Conservation (phyloP, 37 sponge, comb jelly and placozoan genomes). For the Spongilla lacustris region DNA sequence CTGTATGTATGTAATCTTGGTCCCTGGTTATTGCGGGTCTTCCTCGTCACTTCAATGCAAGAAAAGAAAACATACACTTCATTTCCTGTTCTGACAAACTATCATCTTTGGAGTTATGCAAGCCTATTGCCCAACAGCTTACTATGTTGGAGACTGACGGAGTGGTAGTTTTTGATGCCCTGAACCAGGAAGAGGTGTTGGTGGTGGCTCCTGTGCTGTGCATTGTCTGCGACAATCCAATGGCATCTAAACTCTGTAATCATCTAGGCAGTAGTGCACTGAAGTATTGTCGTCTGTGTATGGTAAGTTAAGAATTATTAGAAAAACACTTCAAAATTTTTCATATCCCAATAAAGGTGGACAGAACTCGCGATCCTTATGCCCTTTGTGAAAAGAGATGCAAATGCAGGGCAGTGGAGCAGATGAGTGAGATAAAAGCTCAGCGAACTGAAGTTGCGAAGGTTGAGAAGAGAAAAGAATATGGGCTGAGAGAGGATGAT, state of each 20-base stretch:
- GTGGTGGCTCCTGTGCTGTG: constrained; percentile 34
- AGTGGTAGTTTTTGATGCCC: constrained; percentile 16
- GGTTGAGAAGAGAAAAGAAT: too few species aligned
- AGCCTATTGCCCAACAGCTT: constrained; percentile 20
- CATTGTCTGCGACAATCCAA: constrained; percentile 37
- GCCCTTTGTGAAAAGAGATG: too few species aligned
- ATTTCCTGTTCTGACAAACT: constrained; percentile 42
- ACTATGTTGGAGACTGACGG: constrained; percentile 16
- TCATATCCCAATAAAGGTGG: too few species aligned
- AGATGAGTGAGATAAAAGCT: too few species aligned
- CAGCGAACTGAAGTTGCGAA: too few species aligned
- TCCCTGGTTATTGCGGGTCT: constrained; percentile 45
- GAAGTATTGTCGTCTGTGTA: constrained; percentile 46
- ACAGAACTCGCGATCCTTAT: too few species aligned
- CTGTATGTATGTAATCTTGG: too few species aligned
- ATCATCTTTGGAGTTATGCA: constrained; percentile 16
- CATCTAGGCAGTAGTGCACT: constrained; percentile 44
- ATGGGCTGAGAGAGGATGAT: too few species aligned
- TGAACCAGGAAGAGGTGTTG: constrained; percentile 14
- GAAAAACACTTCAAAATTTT: not conserved
- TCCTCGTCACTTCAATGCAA: constrained; percentile 13
- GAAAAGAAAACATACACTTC: constrained; percentile 41
- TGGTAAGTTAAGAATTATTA: constrained; percentile 11
- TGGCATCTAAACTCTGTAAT: constrained; percentile 28
- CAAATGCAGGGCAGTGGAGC: too few species aligned